Base-by-base conservation (phyloP, 2,113 vertebrate species). In the Mesembrinibis cayennensis region DNA sequence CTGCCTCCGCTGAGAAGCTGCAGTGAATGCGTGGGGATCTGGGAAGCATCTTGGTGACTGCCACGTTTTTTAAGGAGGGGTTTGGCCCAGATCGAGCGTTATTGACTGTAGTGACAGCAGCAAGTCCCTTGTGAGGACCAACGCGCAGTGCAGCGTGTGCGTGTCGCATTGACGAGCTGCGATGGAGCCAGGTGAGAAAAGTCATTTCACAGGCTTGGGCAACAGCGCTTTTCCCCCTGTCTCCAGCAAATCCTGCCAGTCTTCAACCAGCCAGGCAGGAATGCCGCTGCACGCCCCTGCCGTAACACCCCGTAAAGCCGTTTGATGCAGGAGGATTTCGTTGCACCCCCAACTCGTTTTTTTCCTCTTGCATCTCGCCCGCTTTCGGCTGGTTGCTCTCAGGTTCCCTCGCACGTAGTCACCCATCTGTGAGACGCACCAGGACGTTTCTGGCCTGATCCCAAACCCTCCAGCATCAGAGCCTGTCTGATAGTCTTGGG, bases 241-340 rank as follows among this genome's bases (percentile, higher is more conserved):
- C 53, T 53, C 34, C 50, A 16, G 45, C 44, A 50, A 65, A 73
- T 13, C 7, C 18, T 20, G 42, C 36, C 10, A 19, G 59, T 14
- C 67, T 21, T 55, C 38, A 25, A 21, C n/a, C 66, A 29, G 56
- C 9, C 86, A 8, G 62, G 65, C 84, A 85, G 82, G 89, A 90
- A 83, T 16, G 65, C 56, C 4, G 14, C 78, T 10, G 16, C 42
- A 7, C 52, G 20, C 19, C 80, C 49, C 30, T 2, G 23, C 63
- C 40, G 1, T 42, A 19, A 8, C 36, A 32, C 6, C 45, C 55
- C 27, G 0, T 0, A 27, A 52, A 38, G 56, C 82, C 7, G 0
- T 2, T 36, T 19, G 83, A 36, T 49, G 44, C 45, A 40, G 42
- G 59, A 72, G 67, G 40, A 9, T 89, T 93, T 95, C 32, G 27